Evolutionary conservation across 53 echinoderm and acorn worm genomes (phyloP), one percentile per base, ranked within the genome.

Genomic region (Zoroaster sp.): DNA sequence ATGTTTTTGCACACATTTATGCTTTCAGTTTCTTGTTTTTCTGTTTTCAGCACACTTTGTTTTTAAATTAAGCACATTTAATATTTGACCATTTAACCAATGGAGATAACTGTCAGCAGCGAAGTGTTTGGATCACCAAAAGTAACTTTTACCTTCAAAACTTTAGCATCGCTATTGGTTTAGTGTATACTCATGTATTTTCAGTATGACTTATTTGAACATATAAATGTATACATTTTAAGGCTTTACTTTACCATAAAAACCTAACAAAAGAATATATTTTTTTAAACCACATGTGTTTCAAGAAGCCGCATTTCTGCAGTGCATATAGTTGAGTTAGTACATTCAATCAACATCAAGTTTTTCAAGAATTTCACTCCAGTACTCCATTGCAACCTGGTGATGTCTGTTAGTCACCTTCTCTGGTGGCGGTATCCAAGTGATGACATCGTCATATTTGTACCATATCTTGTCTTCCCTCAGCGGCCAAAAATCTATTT

Each of bases 381-480:
- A 83, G 72, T 37, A 71, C 12, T 70, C 72, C 20, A 45, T 13
- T 12, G 72, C 87, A 47, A 87, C 55, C 39, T 38, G 53, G 74
- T 87, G 87, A 74, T 87, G 87, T 18, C 74, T 42, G 28, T 34
- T 28, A 35, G 87, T 74, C 34, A 87, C 87, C 34, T 87, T 87
- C 36, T 73, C 74, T 35, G 74, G 73, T 53, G 87, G 73, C 35
- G 87, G 87, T 43, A 87, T 72, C 72, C 72, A 72, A 39, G 73
- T 87, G 25, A 87, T 40, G 30, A 73, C 72, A 47, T 87, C 68
- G 40, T 87, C 74, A 53, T 87, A 74, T 45, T 40, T 70, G 37
- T 87, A 87, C 87, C 74, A 87, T 34, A 87, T 87, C 51, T 73
- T 72, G 55, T 87, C 74, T 73, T 87, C 87, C 51, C 74, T 87